Base-by-base conservation (phyloP, 1,140 invertebrate species). In the Drosophila mayri region DNA sequence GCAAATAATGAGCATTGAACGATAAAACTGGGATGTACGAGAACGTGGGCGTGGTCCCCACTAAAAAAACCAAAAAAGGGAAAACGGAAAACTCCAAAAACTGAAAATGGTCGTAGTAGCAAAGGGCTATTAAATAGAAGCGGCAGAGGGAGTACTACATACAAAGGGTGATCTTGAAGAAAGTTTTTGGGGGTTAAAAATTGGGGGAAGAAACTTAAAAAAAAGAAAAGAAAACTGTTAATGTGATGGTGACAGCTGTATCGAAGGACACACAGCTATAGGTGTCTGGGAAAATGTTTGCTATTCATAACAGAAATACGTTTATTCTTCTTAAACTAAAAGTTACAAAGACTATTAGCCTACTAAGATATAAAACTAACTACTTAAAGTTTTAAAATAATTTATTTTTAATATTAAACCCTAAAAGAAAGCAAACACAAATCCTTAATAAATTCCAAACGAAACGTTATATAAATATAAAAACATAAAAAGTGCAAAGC, bases 1-100 rank as follows among this genome's bases (percentile, higher is more conserved):
- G 49, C 65, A 81, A 81, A 79, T 83, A 83, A 83, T 83, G 76
- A 83, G 80, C 80, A 83, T 79, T 79, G 63, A 79, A 61, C 80
- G 64, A 79, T 83, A 79, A 78, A 82, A 74, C 50, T 58, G 47
- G 54, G 62, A 67, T 65, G 43, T 40, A 77, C 35, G 50, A 47
- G 54, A 37, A 28, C 10, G 44, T 62, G 76, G 68, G 76, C 67
- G 76, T 79, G 76, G 55, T 22, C 18, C 20, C 50, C 11, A 20
- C 60, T 32, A 16, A 40, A 30, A 38, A 38, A 32, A 16, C 40
- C 2, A 55, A 79, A 70, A 64, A 70, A 61, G 50, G 49, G 73
- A 74, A 37, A 61, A 40, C 43, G 44, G 47, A 73, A 61, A 67
- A 74, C 50, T 32, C 30, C 32, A 52, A 37, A 59, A 44, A 81